These are phyloP conservation scores for Hydrocynus forskahlii DNA, from an alignment of 2,797 vertebrate genomes.

Conservation along the genomic window DNA sequence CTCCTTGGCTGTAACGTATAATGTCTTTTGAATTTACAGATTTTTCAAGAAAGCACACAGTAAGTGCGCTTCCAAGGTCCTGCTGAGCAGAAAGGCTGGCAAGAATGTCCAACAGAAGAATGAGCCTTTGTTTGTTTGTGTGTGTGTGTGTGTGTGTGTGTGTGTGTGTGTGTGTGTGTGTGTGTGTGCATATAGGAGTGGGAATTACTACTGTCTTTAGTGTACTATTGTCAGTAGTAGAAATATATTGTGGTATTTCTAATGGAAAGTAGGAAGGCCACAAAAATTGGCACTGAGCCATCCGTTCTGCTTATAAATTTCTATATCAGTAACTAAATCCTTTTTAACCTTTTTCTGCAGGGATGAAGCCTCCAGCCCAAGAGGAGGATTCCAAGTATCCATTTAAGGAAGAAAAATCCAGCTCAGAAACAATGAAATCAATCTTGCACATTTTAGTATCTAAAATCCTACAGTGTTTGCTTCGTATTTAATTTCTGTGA, in stretches of 20 bases:
- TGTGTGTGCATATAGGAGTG: no score
- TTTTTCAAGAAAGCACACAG: background rate
- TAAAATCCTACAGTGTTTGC: background rate
- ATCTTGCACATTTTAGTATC: background rate
- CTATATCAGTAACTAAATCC: background rate
- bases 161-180: no score
- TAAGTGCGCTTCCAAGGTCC: no score
- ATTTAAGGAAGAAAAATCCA: background rate
- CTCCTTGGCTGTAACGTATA: no score
- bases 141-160: no score
- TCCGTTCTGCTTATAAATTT: background rate
- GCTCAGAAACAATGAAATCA: background rate
- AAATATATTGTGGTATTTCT: background rate
- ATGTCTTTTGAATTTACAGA: no score
- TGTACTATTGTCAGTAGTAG: background rate
- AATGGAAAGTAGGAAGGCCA: background rate
- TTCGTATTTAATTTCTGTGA: no score
- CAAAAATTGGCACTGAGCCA: background rate
- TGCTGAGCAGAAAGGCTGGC: no score
- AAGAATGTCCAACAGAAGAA: no score
- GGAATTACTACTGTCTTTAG: no score
- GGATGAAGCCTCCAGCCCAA: background rate
- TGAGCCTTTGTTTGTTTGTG: no score
- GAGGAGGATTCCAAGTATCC: background rate
- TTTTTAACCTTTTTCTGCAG: no score